Base-by-base conservation (phyloP, 2,888 invertebrate genomes). In the Bugula neritina region DNA sequence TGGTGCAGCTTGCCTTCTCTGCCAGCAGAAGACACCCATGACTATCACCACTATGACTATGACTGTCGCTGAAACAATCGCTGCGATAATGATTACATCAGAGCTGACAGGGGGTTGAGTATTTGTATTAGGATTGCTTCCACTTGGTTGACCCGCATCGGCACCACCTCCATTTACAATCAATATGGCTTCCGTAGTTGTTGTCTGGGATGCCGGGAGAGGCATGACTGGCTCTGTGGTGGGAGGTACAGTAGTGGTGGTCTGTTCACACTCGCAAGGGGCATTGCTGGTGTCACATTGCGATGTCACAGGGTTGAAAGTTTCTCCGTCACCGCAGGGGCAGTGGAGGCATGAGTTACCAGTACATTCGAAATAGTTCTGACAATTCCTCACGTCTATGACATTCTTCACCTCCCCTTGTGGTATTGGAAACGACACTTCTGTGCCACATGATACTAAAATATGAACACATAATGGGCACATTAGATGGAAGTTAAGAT, bases 21-120 rank as follows among this genome's bases (percentile, higher is more conserved):
- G 63, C 63, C 63, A 63, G n/a, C 63, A 63, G 31, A 63, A 63
- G 2, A 63, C 63, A 3, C 29, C 63, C 63, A 63, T 63, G 25
- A 63, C 63, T 2, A 63, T 63, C 2, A 63, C 63, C 31, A 63
- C 63, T 27, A 63, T 63, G 31, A 63, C 31, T 2, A 63, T 63
- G 17, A 31, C 63, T 63, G 63, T 63, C 5, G 34, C 31, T 17
- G 63, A 63, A 2, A 63, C 34, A 3, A 63, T 63, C 27, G 31
- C 63, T 17, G 63, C 63, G 27, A 63, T 63, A 5, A 63, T 63
- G 27, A 63, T 63, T 2, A 63, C 63, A 2, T 63, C 63, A 31
- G 63, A 25, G 63, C 63, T 63, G 1, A 63, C 63, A 31, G 63
- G 63, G 43, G 43, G 17, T 29, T 21, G 29, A 17, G 27, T 31